phyloP scores from a whole-genome alignment of 2,888 invertebrate genomes.

The Eupithecia dodoneata region DNA sequence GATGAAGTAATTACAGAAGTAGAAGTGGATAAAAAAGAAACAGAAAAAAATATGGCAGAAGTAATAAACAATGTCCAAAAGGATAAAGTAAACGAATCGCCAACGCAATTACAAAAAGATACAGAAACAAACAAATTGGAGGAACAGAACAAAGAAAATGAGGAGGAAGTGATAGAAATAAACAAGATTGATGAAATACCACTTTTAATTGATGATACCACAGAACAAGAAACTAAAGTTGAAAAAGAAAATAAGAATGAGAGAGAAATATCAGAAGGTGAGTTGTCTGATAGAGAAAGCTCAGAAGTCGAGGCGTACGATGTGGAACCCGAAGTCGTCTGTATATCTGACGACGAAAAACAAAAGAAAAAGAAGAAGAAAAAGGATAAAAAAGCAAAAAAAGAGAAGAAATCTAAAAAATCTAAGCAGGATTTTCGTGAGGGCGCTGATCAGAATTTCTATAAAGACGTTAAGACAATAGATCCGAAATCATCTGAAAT shows the following conservation, averaged over 20 bases:
- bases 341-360: constrained; percentile 78
- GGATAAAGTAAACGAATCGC: not conserved
- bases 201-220: constrained; percentile 15
- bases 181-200: constrained; percentile 41
- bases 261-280: constrained; percentile 46
- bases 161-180: constrained; percentile 33
- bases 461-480: constrained; percentile 45
- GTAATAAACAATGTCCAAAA: not conserved
- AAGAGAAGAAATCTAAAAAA: constrained; percentile 63
- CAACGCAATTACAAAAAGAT: not conserved
- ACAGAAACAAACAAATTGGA: not conserved
- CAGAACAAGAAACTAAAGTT: constrained; percentile 15
- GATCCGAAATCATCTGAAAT: not conserved
- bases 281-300: constrained; percentile 65
- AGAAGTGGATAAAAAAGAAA: not conserved
- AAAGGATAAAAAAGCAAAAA: constrained; percentile 73
- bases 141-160: constrained; percentile 20
- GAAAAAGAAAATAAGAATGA: constrained; percentile 20
- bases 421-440: constrained; percentile 70
- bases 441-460: constrained; percentile 67
- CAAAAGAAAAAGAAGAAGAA: constrained; percentile 69
- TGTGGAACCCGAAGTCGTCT: constrained; percentile 77
- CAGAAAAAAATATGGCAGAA: constrained; percentile 17
- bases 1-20: not conserved
- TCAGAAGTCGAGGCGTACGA: constrained; percentile 69